Base-by-base conservation (phyloP, 2,113 vertebrate genomes). In the Coracopsis vasa region DNA sequence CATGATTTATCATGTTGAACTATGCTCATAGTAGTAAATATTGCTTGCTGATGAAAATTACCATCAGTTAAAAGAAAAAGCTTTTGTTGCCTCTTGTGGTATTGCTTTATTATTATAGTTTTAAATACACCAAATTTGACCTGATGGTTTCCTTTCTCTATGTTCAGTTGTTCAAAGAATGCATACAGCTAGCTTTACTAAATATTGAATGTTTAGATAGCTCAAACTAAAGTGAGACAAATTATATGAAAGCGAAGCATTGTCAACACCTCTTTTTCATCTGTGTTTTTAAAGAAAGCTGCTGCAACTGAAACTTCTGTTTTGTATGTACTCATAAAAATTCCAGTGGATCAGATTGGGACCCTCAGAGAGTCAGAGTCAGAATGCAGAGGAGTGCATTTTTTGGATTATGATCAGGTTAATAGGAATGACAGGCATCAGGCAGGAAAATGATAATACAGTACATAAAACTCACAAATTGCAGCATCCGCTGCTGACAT, bases 41-140 rank as follows among this genome's bases (percentile, higher is more conserved):
- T 23, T 92, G 42, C 29, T 54, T 83, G 13, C 29, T 77, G 37
- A 47, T 74, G 56, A 83, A 88, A 92, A 92, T 80, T 80, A 58
- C 5, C 16, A 47, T 42, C 11, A 75, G 13, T 64, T 69, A 79
- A 74, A 69, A 47, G 51, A 28, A 35, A 91, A 56, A 75, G 1
- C 0, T 7, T 67, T 80, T 73, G 2, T 73, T 88, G 14, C 20
- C 6, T 75, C 48, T 65, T 51, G 31, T 45, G 13, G 39, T 82
- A 37, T n/a, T 83, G 16, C 3, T 75, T 80, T 64, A 29, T 66
- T 64, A 65, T 69, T 80, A 64, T 47, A 61, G 5, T 4, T 71
- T 72, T 42, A 92, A 90, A 64, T 86, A 65, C 5, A 65, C 9
- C 5, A 80, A 66, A 77, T 58, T 28, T 45, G 23, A 82, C 23